Percentiles rank a stretch among this genome's conserved stretches.
Evolutionary conservation across 2,113 vertebrate species (phyloP).

Genomic region (Orycteropus afer): DNA sequence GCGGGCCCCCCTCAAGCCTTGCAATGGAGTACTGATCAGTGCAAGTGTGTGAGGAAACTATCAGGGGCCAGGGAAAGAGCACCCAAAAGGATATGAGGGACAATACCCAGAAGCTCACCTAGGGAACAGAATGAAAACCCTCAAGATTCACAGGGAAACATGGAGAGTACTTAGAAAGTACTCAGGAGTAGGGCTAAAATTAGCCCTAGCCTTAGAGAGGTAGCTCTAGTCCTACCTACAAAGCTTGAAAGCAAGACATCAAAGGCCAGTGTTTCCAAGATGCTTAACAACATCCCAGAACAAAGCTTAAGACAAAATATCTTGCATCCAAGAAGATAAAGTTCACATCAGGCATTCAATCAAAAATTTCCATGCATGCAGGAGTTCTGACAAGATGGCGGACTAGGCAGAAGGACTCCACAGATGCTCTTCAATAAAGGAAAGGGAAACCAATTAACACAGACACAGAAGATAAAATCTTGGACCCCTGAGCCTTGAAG

Average conservation of each 20-base stretch:
- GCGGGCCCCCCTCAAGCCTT: background rate
- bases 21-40: background rate
- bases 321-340: conserved; percentile 21
- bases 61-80: background rate
- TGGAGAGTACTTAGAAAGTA: background rate
- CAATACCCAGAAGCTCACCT: background rate
- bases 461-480: no score
- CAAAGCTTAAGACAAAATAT: no score
- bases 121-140: background rate
- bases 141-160: background rate
- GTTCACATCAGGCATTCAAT: conserved; percentile 32
- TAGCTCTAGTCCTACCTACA: conserved; percentile 11
- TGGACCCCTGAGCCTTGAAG: no score
- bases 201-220: conserved; percentile 6
- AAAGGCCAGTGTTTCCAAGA: conserved; percentile 55
- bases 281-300: background rate
- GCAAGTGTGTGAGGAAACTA: background rate
- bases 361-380: conserved; percentile 40
- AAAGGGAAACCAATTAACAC: no score
- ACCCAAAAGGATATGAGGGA: background rate
- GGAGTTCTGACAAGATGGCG: no score
- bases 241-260: conserved; percentile 48
- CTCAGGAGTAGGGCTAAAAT: background rate
- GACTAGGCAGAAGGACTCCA: no score
- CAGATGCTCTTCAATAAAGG: no score